Evolutionary conservation across 1,140 invertebrate genomes (phyloP), one percentile per base, ranked within the genome.

Genomic region (Liolophura sinensis): DNA sequence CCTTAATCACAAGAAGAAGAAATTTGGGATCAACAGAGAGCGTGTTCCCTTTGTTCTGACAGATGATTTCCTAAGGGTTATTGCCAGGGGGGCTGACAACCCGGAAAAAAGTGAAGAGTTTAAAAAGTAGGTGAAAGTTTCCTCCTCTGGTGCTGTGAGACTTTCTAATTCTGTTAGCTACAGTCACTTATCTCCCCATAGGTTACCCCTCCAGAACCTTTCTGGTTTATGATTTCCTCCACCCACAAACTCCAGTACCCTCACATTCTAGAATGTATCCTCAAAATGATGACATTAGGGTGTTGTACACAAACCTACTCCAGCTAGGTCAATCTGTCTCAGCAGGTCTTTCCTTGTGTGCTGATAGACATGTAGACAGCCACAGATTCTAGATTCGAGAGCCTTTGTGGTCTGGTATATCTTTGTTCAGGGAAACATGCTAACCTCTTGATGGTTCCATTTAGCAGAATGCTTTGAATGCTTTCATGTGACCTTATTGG

Each of bases 1-100:
- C 83, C 87, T 99, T 25, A 96, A 98, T 18, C 97, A 99, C 85
- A 98, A 97, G 81, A 99, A 99, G 85, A 96, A 98, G 81, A 99
- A 99, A 85, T 97, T 99, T 88, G 97, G 97, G 6, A 96, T 99
- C 73, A 91, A 94, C 72, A 87, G 97, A 31, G 97, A 99, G 85
- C 87, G 97, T 24, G 97, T 98, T 1, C 97, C 97, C 20, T 99
- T 99, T 86, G 96, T 99, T 0, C 84, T 99, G 27, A 99, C 97
- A 1, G 94, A 98, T 79, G 97, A 99, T 86, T 99, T 99, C 85
- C 91, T 98, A 9, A 91, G 93, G 83, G 96, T 99, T 0, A 98
- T 99, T 74, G 95, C 95, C 69, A 95, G 93, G 78, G 97, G 96
- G 1, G 82, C 82, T 18, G 92, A 94, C 76, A 90, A 92, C 67